Evolutionary conservation across 2,113 vertebrate species (phyloP), one percentile per base, ranked within the genome.

Genomic region (Paracanthobrama guichenoti): DNA sequence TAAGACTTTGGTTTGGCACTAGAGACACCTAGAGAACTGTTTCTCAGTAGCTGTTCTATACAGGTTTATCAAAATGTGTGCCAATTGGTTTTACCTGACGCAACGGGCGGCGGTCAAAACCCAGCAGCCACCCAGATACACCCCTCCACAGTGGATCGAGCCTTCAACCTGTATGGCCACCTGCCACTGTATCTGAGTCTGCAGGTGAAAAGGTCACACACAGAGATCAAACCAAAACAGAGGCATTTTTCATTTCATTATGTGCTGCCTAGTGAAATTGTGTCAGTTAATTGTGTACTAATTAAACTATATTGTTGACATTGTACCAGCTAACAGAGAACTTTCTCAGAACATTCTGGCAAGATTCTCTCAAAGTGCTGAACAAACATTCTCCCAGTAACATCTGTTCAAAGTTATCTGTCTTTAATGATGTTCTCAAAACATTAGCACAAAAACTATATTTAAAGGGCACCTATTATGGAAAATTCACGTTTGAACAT

Each of bases 91-190:
- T 84, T 90, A 98, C 97, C 96, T 96, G 93, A 98, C 95, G 69
- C 98, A 98, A 82, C 98, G 97, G 75, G 98, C 98, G 22, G 98
- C 97, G 0, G 98, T 99, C 89, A 99, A 20, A 22, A 99, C 79
- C 97, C 97, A 99, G 83, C 98, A 99, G 83, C 95, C 96, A 35
- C 97, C 97, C 3, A 99, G 96, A 69, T 96, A 99, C 64, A 94
- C 93, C 1, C 97, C 98, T 64, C 97, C 97, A 81, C 98, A 99
- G 90, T 93, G 91, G 22, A 97, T 86, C 0, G 3, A 85, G 0
- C 4, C 6, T 0, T 26, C 83, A 0, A 97, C 94, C 87, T 86
- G 94, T 76, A 99, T 92, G 20, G 96, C 97, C 81, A 83, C 82
- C 71, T 74, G 72, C 75, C 74, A 84, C 64, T 78, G 75, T 28